phyloP scores from a whole-genome alignment of 2,888 invertebrate genomes.

The Morpho helenor region DNA sequence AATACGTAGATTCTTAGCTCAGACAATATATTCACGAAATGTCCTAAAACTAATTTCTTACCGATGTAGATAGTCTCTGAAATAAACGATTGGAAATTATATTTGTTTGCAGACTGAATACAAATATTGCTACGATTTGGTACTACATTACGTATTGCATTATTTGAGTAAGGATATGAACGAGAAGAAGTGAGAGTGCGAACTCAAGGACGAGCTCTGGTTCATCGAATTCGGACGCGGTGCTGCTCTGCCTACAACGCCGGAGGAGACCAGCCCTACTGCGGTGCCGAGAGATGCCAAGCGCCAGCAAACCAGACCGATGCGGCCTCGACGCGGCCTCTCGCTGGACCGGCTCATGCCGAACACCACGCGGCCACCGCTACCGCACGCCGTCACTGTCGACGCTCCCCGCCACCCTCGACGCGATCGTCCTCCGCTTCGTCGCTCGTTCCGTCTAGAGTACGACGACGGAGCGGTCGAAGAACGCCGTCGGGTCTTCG shows the following conservation, averaged over 20 bases:
- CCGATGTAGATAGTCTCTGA: no score
- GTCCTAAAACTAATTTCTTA: no score
- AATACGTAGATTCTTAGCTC: no score
- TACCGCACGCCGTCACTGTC: conserved; percentile 66
- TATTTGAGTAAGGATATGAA: conserved; percentile 94
- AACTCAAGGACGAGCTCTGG: conserved; percentile 87
- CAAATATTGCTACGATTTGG: conserved; percentile 98
- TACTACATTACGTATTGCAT: conserved; percentile 96
- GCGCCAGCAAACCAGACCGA: conserved; percentile 39
- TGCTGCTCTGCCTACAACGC: conserved; percentile 82
- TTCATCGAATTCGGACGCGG: conserved; percentile 86
- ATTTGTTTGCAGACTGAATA: conserved; percentile 90
- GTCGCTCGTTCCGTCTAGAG: conserved; percentile 73
- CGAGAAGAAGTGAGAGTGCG: conserved; percentile 90
- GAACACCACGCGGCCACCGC: conserved; percentile 49
- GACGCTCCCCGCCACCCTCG: conserved; percentile 60
- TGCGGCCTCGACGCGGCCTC: conserved; percentile 64
- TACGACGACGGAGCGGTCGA: conserved; percentile 63
- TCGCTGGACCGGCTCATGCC: conserved; percentile 69
- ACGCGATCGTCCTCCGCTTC: conserved; percentile 69
- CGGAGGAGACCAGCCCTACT: conserved; percentile 79
- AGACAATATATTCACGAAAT: no score
- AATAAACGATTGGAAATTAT: not conserved
- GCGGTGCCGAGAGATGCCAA: conserved; percentile 43
- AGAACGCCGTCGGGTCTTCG: conserved; percentile 63